Percentiles rank a stretch among this genome's conserved stretches.
Conservation (phyloP, 2,797 vertebrate genomes). For the Nasua narica region DNA sequence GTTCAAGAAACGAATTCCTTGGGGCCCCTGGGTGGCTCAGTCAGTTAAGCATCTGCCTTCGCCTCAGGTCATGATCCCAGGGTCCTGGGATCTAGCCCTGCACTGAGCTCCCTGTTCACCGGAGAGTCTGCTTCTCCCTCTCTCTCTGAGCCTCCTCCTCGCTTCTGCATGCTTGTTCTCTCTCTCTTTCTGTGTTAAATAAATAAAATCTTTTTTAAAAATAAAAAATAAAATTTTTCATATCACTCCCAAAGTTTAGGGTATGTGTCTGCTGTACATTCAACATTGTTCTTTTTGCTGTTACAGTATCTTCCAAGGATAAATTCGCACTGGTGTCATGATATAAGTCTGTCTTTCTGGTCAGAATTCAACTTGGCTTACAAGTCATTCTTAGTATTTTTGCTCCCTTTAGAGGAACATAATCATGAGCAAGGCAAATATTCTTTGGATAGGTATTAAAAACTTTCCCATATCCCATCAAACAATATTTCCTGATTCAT, state of each 20-base stretch:
- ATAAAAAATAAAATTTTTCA: not conserved
- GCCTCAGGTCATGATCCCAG: not conserved
- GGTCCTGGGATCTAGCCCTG: not conserved
- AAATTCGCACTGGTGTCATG: not conserved
- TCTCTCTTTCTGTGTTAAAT: not conserved
- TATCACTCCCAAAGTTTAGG: not conserved
- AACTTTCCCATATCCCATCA: not conserved
- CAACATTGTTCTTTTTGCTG: not conserved
- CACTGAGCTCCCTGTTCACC: not conserved
- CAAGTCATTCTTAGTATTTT: not conserved
- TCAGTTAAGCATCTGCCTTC: not conserved
- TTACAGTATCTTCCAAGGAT: not conserved
- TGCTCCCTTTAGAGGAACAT: not conserved
- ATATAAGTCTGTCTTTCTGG: not conserved
- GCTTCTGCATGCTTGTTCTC: rapidly evolving
- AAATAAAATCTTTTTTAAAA: not conserved
- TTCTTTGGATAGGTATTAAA: not conserved
- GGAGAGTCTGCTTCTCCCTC: not conserved
- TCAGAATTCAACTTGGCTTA: not conserved
- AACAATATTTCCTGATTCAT: not conserved
- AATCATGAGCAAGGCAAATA: not conserved
- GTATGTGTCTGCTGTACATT: not conserved
- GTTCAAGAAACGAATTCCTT: not conserved
- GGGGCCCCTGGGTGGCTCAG: too few species aligned
- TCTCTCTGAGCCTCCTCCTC: not conserved